Evolutionary conservation across 2,888 invertebrate genomes (phyloP), one percentile per base, ranked within the genome.

Genomic region (Sphaeridia pumilis): DNA sequence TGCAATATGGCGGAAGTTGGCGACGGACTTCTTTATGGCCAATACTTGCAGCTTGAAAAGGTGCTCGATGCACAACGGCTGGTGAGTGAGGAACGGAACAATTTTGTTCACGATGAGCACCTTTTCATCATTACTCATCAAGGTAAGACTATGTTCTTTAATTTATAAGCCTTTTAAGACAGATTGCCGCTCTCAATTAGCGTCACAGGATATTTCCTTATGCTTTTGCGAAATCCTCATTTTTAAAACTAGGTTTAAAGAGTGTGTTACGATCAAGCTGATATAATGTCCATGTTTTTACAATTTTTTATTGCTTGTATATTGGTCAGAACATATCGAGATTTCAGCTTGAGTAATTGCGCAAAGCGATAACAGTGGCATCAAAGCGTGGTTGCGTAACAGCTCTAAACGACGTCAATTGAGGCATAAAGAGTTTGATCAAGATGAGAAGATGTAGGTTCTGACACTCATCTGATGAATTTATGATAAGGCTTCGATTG

Each of bases 71-170:
- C 88, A 0, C 93, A 94, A 71, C 75, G 82, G 54, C 78, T 90
- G 75, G 76, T 87, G 45, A 89, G 89, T 61, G 76, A 76, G 4
- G 78, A 82, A 68, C 68, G 69, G 51, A 79, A 84, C 50, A 75
- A 79, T 52, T 78, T 81, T 0, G 92, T 94, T 0, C 94, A 94
- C 64, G 97, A 97, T 70, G 97, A 97, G 68, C 95, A 97, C 73
- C 77, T 97, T 5, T 98, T 98, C 70, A 95, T 97, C 57, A 78
- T 97, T 49, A 95, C 92, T 12, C 97, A 97, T 75, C 97, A 97
- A 83, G 92, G 94, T 93, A 73, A 57, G 52, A n/a, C n/a, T 50
- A 22, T 35, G 45, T 35, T 26, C 43, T 14, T 49, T 49, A 25
- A 21, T 17, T 4, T 20, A 17, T 22, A 27, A 38, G 17, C 38